These are phyloP conservation scores for Adelognathus sp. DNA, from an alignment of 2,888 invertebrate genomes.

Conservation along the genomic window DNA sequence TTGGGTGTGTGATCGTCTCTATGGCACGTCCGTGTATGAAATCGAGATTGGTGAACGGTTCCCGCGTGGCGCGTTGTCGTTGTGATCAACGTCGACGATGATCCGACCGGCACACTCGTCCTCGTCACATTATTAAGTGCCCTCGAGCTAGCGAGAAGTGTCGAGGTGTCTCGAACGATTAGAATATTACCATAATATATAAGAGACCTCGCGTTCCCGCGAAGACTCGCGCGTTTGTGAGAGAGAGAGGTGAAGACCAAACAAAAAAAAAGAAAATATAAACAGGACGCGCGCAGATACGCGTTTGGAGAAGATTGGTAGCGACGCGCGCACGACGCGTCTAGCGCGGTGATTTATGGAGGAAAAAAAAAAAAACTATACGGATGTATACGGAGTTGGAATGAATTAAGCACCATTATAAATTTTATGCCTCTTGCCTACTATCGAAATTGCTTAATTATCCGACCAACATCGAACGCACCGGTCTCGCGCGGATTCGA, in stretches of 20 bases:
- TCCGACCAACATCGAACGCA: no score
- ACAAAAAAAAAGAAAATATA: neutral
- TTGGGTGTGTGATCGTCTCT: constrained; percentile 38
- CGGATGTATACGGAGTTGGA: neutral
- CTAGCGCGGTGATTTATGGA: constrained; percentile 8
- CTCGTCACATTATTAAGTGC: constrained; percentile 49
- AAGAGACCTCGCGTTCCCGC: constrained; percentile 31
- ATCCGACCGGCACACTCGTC: constrained; percentile 61
- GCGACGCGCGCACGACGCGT: constrained; percentile 6
- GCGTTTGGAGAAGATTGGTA: neutral
- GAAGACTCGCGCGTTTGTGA: neutral
- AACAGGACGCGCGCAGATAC: neutral
- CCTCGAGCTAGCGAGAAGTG: constrained; percentile 66
- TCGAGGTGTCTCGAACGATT: constrained; percentile 77
- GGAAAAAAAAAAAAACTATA: constrained; percentile 4
- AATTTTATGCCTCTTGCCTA: neutral
- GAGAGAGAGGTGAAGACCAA: neutral
- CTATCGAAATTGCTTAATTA: neutral
- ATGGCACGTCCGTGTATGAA: constrained; percentile 68
- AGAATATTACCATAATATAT: constrained; percentile 73
- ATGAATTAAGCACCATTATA: neutral
- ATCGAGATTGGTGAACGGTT: constrained; percentile 70
- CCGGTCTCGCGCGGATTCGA: no score
- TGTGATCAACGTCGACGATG: constrained; percentile 49
- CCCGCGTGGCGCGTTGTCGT: constrained; percentile 22